Conservation (phyloP, 2,888 invertebrate genomes). For the Ornithoptera priamus region DNA sequence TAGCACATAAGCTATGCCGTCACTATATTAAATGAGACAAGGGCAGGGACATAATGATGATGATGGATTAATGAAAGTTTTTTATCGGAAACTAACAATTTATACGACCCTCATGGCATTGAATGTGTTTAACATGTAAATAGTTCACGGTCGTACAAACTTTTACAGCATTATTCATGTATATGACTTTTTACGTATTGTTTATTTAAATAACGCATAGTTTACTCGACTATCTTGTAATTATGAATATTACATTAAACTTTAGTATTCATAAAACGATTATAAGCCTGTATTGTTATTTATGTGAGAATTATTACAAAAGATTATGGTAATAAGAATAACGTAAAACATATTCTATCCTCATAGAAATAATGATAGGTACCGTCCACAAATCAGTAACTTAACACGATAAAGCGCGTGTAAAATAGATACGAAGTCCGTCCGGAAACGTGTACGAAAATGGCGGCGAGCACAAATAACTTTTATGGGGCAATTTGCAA, state of each 20-base stretch:
- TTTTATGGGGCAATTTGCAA: slow-evolving; percentile 71
- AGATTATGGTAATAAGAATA: background rate
- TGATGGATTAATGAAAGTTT: no score
- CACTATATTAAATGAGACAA: no score
- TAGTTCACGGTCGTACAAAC: background rate
- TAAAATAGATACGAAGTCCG: slow-evolving; percentile 26
- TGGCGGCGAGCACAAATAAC: slow-evolving; percentile 61
- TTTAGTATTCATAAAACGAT: background rate
- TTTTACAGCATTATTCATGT: background rate
- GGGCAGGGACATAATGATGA: no score
- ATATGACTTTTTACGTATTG: no score
- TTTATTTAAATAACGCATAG: no score
- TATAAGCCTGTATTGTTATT: no score
- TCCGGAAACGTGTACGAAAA: slow-evolving; percentile 47
- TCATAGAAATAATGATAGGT: background rate
- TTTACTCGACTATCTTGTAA: no score
- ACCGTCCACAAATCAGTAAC: slow-evolving; percentile 9
- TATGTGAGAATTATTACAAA: background rate
- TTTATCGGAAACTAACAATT: no score
- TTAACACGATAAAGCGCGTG: slow-evolving; percentile 17
- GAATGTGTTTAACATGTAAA: slow-evolving; percentile 1
- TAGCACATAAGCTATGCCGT: no score
- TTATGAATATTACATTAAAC: background rate
- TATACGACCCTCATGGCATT: no score
- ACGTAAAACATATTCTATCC: background rate